These are phyloP conservation scores for Sebastes elongatus DNA, from an alignment of 2,797 vertebrate species.

Conservation along the genomic window DNA sequence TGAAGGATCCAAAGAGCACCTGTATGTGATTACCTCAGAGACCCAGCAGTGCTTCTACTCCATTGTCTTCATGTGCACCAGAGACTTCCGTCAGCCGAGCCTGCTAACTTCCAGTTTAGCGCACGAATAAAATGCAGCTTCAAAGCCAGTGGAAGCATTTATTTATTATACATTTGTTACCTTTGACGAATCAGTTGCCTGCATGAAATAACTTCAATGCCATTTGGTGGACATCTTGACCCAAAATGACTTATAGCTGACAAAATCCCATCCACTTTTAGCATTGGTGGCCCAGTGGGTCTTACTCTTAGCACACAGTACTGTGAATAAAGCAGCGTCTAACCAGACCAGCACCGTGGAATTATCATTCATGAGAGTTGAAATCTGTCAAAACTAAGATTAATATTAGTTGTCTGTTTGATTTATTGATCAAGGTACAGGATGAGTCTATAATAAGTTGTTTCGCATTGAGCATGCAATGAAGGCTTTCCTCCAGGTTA, in stretches of 20 bases:
- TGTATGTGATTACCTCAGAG: no score
- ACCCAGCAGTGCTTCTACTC: no score
- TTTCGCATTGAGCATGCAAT: not conserved
- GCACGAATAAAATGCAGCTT: not conserved
- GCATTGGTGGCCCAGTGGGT: not conserved
- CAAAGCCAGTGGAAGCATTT: not conserved
- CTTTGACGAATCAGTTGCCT: slow-evolving; percentile 10
- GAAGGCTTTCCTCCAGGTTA: slow-evolving; percentile 4
- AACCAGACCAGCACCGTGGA: not conserved
- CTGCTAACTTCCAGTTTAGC: no score
- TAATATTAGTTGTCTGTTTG: not conserved
- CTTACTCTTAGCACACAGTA: not conserved
- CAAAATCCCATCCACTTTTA: slow-evolving; percentile 8
- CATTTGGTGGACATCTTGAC: slow-evolving; percentile 28
- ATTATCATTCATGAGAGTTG: not conserved
- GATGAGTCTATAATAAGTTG: not conserved
- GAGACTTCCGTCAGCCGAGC: no score
- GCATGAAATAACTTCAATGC: not conserved
- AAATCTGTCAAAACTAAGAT: not conserved
- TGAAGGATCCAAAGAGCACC: no score
- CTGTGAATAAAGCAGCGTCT: not conserved
- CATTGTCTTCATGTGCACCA: no score
- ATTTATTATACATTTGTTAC: not conserved
- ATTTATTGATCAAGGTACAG: not conserved
- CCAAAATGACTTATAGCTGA: not conserved